These are phyloP conservation scores for Thymelicus acteon DNA, from an alignment of 2,888 invertebrate species.

Conservation along the genomic window DNA sequence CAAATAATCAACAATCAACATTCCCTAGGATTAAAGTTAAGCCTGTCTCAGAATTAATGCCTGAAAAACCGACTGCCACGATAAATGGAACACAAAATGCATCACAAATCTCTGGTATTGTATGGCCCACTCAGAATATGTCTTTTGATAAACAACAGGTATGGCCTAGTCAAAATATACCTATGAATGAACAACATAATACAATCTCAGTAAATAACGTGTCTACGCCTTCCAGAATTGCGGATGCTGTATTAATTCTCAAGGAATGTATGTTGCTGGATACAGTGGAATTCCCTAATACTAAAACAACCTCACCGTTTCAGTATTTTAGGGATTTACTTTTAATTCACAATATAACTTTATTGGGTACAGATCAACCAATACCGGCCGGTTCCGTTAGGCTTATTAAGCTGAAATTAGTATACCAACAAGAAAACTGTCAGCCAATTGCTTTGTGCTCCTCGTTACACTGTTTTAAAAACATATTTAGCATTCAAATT, in stretches of 20 bases:
- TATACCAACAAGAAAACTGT: constrained; percentile 59
- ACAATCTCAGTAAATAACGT: background rate
- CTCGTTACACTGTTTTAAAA: constrained; percentile 54
- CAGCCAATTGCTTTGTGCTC: constrained; percentile 59
- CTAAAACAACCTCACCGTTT: constrained; percentile 65
- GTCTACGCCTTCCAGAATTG: background rate
- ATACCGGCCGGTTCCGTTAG: constrained; percentile 50
- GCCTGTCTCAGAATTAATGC: constrained; percentile 69
- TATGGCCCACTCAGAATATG: background rate
- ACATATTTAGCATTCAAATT: constrained; percentile 63
- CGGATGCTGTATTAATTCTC: background rate
- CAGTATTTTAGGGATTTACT: constrained; percentile 64
- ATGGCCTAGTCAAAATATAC: constrained; percentile 5
- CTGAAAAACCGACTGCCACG: constrained; percentile 53
- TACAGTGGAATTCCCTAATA: constrained; percentile 67
- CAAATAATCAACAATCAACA: constrained; percentile 40
- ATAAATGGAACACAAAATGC: background rate
- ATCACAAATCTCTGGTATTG: background rate
- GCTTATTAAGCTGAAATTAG: constrained; percentile 68
- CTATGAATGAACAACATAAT: constrained; percentile 10
- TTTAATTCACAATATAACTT: constrained; percentile 57
- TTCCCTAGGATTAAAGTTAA: constrained; percentile 72
- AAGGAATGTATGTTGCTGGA: constrained; percentile 57
- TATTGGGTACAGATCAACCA: constrained; percentile 52
- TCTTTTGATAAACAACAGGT: background rate